These are phyloP conservation scores for Chaetodon auriga DNA, from an alignment of 2,113 vertebrate genomes.

Conservation along the genomic window DNA sequence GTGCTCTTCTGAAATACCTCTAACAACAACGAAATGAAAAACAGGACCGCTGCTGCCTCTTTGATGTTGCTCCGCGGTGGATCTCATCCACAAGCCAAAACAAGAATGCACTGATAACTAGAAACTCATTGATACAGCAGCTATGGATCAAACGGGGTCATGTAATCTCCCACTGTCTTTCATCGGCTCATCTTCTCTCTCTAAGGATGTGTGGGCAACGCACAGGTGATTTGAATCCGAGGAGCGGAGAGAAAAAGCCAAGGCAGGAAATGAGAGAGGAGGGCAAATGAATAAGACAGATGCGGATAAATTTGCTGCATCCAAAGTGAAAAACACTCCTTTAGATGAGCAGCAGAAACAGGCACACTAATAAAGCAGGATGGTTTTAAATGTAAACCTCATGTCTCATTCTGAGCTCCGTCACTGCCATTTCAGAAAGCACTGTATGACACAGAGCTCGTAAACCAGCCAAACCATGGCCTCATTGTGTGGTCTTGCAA, in stretches of 20 bases:
- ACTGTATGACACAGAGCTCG: conserved; percentile 25
- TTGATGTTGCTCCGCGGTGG: conserved; percentile 33
- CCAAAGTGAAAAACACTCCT: conserved; percentile 36
- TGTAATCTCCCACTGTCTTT: conserved; percentile 61
- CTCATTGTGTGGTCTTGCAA: no score
- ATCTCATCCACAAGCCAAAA: conserved; percentile 44
- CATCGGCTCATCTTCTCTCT: conserved; percentile 25
- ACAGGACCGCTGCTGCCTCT: conserved; percentile 10
- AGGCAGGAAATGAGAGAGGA: conserved; percentile 59
- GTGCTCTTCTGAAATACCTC: conserved; percentile 20
- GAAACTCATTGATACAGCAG: conserved; percentile 52
- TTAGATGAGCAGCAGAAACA: conserved; percentile 35
- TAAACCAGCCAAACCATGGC: background rate
- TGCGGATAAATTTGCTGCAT: conserved; percentile 38
- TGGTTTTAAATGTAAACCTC: conserved; percentile 37
- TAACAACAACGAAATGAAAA: conserved; percentile 38
- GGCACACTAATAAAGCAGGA: conserved; percentile 13
- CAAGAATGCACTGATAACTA: conserved; percentile 32
- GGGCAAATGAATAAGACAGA: conserved; percentile 45
- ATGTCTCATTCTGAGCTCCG: conserved; percentile 16
- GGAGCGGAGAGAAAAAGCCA: conserved; percentile 18
- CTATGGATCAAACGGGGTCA: conserved; percentile 59
- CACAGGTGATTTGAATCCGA: conserved; percentile 62
- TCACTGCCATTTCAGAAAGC: conserved; percentile 24
- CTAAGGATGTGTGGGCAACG: conserved; percentile 57